Percentiles rank a stretch among this genome's conserved stretches.
Evolutionary conservation across 2,113 vertebrate genomes (phyloP).

Genomic region (Zapus hudsonius): DNA sequence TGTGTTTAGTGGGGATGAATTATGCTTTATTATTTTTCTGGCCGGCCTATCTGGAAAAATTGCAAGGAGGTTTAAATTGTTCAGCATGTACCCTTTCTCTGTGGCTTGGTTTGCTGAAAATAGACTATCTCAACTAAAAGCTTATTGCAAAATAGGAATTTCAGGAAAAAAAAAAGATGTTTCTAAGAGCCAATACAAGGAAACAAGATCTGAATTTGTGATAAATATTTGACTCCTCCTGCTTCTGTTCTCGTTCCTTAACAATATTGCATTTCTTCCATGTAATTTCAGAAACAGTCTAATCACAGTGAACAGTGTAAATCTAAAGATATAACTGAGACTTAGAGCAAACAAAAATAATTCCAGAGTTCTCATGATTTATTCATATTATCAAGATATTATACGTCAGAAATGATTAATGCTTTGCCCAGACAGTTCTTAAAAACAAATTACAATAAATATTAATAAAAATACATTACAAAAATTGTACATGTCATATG

Average conservation of each 20-base stretch:
- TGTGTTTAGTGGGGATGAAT: conserved; percentile 6
- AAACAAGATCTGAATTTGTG: background rate
- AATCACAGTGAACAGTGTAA: background rate
- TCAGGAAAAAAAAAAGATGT: background rate
- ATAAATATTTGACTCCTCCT: background rate
- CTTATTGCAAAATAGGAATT: background rate
- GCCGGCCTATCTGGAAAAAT: background rate
- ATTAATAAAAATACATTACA: background rate
- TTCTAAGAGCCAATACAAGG: background rate
- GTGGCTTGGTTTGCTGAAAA: conserved; percentile 12
- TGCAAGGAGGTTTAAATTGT: background rate
- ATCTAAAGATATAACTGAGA: background rate
- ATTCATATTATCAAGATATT: background rate
- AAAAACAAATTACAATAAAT: background rate
- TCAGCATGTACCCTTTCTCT: background rate
- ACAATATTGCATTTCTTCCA: background rate
- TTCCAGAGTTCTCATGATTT: background rate
- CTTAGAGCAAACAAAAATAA: background rate
- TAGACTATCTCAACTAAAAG: background rate
- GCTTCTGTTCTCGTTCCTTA: background rate
- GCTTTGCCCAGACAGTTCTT: background rate
- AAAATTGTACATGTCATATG: background rate
- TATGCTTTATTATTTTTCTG: background rate
- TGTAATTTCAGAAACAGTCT: background rate
- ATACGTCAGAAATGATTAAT: background rate